Percentiles rank a stretch among this genome's conserved stretches.
phyloP scores from a whole-genome alignment of 2,113 vertebrate species.

The Gymnobelideus leadbeateri region DNA sequence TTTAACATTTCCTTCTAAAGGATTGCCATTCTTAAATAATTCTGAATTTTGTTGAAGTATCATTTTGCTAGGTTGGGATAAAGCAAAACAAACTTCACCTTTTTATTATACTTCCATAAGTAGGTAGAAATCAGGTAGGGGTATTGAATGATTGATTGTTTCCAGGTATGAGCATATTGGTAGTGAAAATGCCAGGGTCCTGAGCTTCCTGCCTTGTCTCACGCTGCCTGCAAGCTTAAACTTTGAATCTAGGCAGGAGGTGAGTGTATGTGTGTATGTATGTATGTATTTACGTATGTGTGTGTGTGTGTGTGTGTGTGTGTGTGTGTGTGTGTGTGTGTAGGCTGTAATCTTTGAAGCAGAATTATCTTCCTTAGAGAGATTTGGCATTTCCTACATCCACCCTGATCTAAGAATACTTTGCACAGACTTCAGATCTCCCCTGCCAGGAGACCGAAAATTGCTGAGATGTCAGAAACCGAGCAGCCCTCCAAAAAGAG shows the following conservation, averaged over 20 bases:
- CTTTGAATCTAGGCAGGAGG: not conserved
- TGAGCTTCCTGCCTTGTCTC: not conserved
- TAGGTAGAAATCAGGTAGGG: not conserved
- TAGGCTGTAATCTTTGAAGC: not conserved
- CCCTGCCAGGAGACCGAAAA: not conserved
- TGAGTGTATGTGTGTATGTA: not conserved
- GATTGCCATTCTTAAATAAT: not conserved
- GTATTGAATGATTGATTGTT: not conserved
- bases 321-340: not conserved
- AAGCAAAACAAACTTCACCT: not conserved
- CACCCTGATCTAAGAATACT: not conserved
- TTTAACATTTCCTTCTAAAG: not conserved
- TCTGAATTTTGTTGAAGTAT: not conserved
- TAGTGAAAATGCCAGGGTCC: not conserved
- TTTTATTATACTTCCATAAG: not conserved
- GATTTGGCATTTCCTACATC: slow-evolving; percentile 16
- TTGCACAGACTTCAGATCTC: not conserved
- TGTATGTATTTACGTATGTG: not conserved
- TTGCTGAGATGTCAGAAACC: not conserved
- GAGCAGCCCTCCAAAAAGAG: not conserved
- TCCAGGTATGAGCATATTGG: slow-evolving; percentile 15
- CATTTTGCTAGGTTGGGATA: not conserved
- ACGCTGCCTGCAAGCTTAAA: not conserved
- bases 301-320: not conserved
- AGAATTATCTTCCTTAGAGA: slow-evolving; percentile 36